Conservation (phyloP, 1,140 invertebrate genomes). For the Sminthurinus signatus region DNA sequence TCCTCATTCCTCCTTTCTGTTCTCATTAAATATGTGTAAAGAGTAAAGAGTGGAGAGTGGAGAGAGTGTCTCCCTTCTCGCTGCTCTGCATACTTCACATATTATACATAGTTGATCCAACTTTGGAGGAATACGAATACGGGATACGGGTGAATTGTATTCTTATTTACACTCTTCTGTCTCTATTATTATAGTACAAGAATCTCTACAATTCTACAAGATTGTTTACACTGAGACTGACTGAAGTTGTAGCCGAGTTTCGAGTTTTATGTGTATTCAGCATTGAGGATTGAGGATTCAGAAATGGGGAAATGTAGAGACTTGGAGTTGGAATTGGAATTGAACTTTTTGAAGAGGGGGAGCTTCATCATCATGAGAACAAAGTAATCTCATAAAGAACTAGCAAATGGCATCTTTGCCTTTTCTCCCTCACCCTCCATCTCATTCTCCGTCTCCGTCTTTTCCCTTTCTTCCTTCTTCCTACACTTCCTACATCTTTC, state of each 20-base stretch:
- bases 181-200: conserved; percentile 1
- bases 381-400: conserved; percentile 20
- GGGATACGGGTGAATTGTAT: background rate
- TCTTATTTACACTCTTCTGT: background rate
- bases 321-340: background rate
- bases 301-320: too few relatives aligned
- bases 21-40: background rate
- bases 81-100: too few relatives aligned
- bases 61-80: background rate
- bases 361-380: conserved; percentile 15
- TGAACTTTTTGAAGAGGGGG: background rate
- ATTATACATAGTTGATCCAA: too few relatives aligned
- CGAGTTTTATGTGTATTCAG: too few relatives aligned
- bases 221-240: too few relatives aligned
- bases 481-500: too few relatives aligned
- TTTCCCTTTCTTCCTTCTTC: background rate
- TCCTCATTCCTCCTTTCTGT: too few relatives aligned
- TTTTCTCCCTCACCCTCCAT: background rate
- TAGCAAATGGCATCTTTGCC: conserved; percentile 5
- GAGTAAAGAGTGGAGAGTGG: background rate
- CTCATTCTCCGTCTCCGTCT: background rate
- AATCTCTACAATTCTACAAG: too few relatives aligned
- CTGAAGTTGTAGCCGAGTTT: too few relatives aligned
- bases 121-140: background rate
- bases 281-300: background rate